phyloP scores from a whole-genome alignment of 2,113 vertebrate species.

The Smithornis capensis region DNA sequence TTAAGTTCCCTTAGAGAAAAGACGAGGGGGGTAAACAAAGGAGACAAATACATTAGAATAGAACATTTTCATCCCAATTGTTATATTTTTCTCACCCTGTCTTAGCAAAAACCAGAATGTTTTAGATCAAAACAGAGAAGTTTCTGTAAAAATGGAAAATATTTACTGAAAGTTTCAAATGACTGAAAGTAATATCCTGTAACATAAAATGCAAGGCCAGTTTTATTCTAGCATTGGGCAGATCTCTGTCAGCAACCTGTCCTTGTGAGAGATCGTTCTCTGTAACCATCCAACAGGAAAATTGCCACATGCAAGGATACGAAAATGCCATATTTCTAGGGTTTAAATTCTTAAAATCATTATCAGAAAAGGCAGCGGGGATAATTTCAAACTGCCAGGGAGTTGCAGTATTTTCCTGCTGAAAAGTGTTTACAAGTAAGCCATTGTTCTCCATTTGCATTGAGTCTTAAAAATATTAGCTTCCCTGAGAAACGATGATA shows the following conservation, averaged over 20 bases:
- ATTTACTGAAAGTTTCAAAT: not conserved
- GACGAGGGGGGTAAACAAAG: not conserved
- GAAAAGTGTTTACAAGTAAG: not conserved
- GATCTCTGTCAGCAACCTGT: not conserved
- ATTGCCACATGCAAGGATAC: not conserved
- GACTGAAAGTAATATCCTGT: not conserved
- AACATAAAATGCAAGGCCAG: not conserved
- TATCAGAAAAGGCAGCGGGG: too few relatives aligned
- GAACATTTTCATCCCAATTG: not conserved
- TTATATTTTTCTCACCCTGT: not conserved
- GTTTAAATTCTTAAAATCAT: not conserved
- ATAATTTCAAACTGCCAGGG: not conserved
- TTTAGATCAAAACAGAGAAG: not conserved
- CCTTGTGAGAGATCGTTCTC: not conserved
- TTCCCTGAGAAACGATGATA: not conserved
- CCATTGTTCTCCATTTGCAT: not conserved
- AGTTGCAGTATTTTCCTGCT: not conserved
- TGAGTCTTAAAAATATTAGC: not conserved
- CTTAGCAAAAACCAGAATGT: not conserved
- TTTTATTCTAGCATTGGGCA: not conserved
- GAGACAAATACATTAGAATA: not conserved
- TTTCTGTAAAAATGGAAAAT: not conserved
- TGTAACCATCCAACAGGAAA: not conserved
- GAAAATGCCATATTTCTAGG: not conserved
- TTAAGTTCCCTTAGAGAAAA: not conserved